Conservation (phyloP, 2,113 vertebrate genomes). For the Pterocles gutturalis region DNA sequence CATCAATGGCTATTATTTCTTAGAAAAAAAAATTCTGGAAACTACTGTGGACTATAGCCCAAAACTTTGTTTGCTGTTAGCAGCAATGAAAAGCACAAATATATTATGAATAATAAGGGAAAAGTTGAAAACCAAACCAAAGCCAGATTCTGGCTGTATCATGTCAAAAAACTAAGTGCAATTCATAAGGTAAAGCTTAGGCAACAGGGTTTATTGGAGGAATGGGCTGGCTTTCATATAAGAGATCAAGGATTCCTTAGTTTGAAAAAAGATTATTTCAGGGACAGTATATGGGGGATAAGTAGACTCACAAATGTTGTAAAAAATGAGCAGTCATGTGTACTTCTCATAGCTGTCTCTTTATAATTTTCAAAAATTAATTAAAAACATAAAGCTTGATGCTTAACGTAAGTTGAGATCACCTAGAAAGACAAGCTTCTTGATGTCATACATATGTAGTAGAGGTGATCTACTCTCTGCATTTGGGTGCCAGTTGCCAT, state of each 20-base stretch:
- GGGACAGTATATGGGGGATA: background rate
- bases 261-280: background rate
- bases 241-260: background rate
- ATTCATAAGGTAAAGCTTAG: background rate
- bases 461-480: background rate
- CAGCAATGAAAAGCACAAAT: background rate
- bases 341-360: background rate
- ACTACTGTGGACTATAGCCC: rapidly evolving
- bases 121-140: background rate
- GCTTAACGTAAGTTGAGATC: background rate
- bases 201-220: background rate
- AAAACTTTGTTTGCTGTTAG: background rate
- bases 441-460: background rate
- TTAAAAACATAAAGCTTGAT: background rate
- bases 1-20: background rate
- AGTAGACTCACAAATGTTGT: background rate
- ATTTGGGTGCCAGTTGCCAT: background rate
- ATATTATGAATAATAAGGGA: background rate
- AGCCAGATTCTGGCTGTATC: background rate
- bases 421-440: background rate
- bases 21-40: background rate
- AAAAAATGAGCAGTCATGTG: background rate
- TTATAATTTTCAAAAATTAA: background rate
- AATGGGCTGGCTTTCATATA: background rate
- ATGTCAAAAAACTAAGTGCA: background rate